phyloP scores from a whole-genome alignment of 2,888 invertebrate species.

The Adineta ricciae region DNA sequence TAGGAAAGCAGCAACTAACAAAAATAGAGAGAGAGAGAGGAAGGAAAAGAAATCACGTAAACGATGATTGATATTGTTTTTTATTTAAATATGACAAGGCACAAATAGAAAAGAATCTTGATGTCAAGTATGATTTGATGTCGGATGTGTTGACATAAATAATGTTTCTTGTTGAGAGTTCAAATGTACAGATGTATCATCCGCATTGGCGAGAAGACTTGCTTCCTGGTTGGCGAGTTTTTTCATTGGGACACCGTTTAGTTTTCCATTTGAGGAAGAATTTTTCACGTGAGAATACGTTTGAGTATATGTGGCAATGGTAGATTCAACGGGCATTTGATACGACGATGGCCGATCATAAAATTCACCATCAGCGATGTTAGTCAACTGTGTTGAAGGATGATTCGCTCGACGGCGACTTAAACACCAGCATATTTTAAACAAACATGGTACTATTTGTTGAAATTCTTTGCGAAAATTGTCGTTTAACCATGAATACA shows the following conservation, averaged over 20 bases:
- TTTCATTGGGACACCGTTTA: neutral
- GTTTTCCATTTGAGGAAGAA: neutral
- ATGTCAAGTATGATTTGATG: neutral
- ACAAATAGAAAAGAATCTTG: neutral
- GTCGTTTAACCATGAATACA: conserved; percentile 89
- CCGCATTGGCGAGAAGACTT: neutral
- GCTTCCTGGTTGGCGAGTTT: neutral
- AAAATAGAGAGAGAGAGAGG: neutral
- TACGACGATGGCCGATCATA: conserved; percentile 15
- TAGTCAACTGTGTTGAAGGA: neutral
- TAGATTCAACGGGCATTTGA: neutral
- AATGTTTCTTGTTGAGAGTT: neutral
- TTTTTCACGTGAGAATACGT: neutral
- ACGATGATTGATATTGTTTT: neutral
- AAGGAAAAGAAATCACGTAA: neutral
- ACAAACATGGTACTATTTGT: conserved; percentile 43
- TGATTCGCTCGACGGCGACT: neutral
- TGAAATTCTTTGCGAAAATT: conserved; percentile 80
- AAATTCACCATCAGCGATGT: neutral
- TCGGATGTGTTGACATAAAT: neutral
- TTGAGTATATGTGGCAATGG: neutral
- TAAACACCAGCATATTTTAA: conserved; percentile 4
- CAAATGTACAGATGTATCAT: neutral
- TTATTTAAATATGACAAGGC: neutral
- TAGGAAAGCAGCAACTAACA: neutral